These are phyloP conservation scores for Amblyteles armatorius DNA, from an alignment of 2,888 invertebrate species.

Conservation along the genomic window DNA sequence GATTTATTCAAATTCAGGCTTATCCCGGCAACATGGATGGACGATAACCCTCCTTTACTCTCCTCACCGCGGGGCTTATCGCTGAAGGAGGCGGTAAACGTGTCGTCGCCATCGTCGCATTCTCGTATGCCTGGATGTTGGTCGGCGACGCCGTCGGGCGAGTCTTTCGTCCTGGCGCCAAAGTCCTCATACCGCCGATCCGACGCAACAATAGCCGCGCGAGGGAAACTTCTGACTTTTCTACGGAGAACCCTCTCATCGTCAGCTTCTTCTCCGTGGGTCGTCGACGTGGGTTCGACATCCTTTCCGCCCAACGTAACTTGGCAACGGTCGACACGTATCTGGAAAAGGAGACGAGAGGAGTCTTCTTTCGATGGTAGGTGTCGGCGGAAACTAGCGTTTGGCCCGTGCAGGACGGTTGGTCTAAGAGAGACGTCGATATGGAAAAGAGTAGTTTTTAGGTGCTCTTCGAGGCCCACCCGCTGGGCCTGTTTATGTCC, in stretches of 20 bases:
- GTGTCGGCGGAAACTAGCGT: slow-evolving; percentile 20
- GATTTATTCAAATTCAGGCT: slow-evolving; percentile 69
- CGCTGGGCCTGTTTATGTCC: background rate
- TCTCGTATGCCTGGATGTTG: slow-evolving; percentile 46
- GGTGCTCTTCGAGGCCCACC: background rate
- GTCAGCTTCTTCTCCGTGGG: slow-evolving; percentile 30
- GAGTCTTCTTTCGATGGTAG: slow-evolving; percentile 12
- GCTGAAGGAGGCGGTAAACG: slow-evolving; percentile 63
- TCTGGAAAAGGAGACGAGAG: slow-evolving; percentile 19
- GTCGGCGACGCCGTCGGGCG: slow-evolving; percentile 9
- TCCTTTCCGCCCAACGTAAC: slow-evolving; percentile 60
- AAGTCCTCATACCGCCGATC: slow-evolving; percentile 51
- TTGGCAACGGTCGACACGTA: slow-evolving; percentile 26
- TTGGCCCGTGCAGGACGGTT: slow-evolving; percentile 6
- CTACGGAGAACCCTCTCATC: slow-evolving; percentile 41
- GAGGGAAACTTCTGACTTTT: slow-evolving; percentile 57
- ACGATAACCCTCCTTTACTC: slow-evolving; percentile 51
- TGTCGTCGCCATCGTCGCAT: slow-evolving; percentile 61
- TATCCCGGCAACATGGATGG: slow-evolving; percentile 56
- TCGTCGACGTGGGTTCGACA: slow-evolving; percentile 48
- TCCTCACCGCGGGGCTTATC: slow-evolving; percentile 25
- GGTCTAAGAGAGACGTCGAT: background rate
- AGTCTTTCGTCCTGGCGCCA: slow-evolving; percentile 32
- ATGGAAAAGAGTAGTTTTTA: slow-evolving; percentile 6
- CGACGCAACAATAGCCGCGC: slow-evolving; percentile 58